Percentiles rank a stretch among this genome's conserved stretches.
Evolutionary conservation across 2,797 vertebrate species (phyloP).

Genomic region (Siniperca undulata): DNA sequence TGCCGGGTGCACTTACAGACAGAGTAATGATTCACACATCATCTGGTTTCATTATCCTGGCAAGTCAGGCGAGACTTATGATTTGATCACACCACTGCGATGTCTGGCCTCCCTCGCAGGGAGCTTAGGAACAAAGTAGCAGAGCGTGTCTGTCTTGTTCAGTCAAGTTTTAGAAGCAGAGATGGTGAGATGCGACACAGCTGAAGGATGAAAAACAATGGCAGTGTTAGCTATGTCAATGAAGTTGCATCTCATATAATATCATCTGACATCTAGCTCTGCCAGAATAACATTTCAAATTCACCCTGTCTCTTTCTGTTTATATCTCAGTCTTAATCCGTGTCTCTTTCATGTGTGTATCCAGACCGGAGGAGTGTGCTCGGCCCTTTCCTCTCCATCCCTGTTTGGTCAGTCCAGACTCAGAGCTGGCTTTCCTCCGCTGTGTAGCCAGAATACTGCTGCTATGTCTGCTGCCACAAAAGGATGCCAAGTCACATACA

Average conservation of each 20-base stretch:
- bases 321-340: background rate
- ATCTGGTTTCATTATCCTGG: slow-evolving; percentile 54
- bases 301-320: background rate
- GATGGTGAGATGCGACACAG: background rate
- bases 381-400: slow-evolving; percentile 93
- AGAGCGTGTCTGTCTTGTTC: slow-evolving; percentile 19
- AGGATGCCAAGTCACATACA: slow-evolving; percentile 92
- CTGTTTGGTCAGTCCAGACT: slow-evolving; percentile 90
- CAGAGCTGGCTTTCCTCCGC: slow-evolving; percentile 94
- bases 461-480: slow-evolving; percentile 93
- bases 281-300: slow-evolving; percentile 1
- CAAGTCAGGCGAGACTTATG: slow-evolving; percentile 35
- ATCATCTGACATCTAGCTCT: slow-evolving; percentile 20
- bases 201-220: slow-evolving; percentile 16
- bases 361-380: slow-evolving; percentile 92
- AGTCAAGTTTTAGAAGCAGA: slow-evolving; percentile 6
- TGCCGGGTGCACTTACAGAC: slow-evolving; percentile 80
- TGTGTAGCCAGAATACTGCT: slow-evolving; percentile 93
- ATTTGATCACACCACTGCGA: slow-evolving; percentile 45
- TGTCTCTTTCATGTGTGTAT: slow-evolving; percentile 6
- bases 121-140: slow-evolving; percentile 2
- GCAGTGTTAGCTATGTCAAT: background rate
- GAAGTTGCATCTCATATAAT: background rate
- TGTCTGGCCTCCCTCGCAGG: slow-evolving; percentile 13
- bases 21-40: slow-evolving; percentile 50